Percentiles rank a stretch among this genome's conserved stretches.
These are phyloP conservation scores for Philaethria dido DNA, from an alignment of 2,888 invertebrate species.

Conservation along the genomic window DNA sequence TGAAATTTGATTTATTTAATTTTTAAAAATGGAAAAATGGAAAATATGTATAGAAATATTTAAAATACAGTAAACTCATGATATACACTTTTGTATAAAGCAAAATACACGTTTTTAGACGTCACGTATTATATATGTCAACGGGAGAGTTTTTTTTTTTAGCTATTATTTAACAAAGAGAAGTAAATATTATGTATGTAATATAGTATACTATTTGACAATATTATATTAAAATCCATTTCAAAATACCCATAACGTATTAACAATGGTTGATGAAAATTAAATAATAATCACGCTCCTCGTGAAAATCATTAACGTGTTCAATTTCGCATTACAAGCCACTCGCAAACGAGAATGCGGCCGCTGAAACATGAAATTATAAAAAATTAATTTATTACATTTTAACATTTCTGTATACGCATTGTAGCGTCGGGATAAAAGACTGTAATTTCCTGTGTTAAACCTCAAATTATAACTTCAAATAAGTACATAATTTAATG, in stretches of 20 bases:
- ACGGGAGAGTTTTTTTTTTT: too few species aligned
- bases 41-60: too few species aligned
- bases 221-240: not conserved
- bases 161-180: too few species aligned
- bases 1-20: too few species aligned
- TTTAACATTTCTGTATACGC: not conserved
- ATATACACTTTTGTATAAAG: too few species aligned
- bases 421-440: constrained; percentile 16
- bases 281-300: constrained; percentile 5
- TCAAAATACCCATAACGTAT: constrained; percentile 1
- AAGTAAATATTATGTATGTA: too few species aligned
- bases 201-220: too few species aligned
- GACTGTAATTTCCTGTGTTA: not conserved
- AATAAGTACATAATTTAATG: too few species aligned
- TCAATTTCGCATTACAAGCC: constrained; percentile 6
- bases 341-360: constrained; percentile 6
- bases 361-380: constrained; percentile 8
- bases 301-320: constrained; percentile 19
- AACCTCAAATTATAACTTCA: not conserved
- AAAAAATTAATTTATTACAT: constrained; percentile 15
- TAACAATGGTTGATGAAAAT: not conserved
- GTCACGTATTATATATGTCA: too few species aligned
- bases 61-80: too few species aligned
- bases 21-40: too few species aligned
- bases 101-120: too few species aligned